Evolutionary conservation across 1,140 invertebrate species (phyloP), one percentile per base, ranked within the genome.

Genomic region (Acromyrmex echinatior): DNA sequence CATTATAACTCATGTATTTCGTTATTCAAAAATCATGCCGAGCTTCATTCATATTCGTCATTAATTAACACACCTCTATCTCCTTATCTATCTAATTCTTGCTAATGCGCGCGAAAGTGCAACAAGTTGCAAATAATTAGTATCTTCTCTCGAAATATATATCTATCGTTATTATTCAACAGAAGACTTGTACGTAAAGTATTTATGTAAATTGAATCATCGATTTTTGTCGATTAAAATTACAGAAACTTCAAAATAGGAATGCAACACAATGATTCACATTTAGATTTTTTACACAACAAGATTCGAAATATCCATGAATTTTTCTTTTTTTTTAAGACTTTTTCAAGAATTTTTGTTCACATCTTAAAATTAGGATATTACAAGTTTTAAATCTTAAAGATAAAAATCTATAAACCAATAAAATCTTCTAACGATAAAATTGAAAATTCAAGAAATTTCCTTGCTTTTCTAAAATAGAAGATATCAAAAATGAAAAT

Each of bases 21-120:
- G 18, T 28, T 66, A 51, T 66, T 1, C 28, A 49, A 79, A 66
- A 12, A 79, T 51, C 45, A 14, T 16, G 3, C 6, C 31, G 0
- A 53, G 0, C n/a, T 56, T 9, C 9, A 12, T 53, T 45, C 58
- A 6, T 4, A 18, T 80, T 14, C 5, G 28, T 3, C 45, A 10
- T 18, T 28, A 16, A 81, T 81, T 71, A 81, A 51, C 66, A 60
- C n/a, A 60, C n/a, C 53, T 81, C 25, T 10, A 16, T 60, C 58
- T 45, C 31, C 31, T 49, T 71, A 60, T 71, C 31, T 25, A n/a
- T 31, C 53, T 81, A 81, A 71, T 71, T 45, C 31, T 25, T 45
- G 31, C 79, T 81, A 71, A 58, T 45, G 16, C 3, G 21, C 14
- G n/a, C 49, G 45, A 80, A 45, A 80, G 49, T 39, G 62, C 45